Evolutionary conservation across 2,888 invertebrate genomes (phyloP), one percentile per base, ranked within the genome.

Genomic region (Parnassius glacialis): DNA sequence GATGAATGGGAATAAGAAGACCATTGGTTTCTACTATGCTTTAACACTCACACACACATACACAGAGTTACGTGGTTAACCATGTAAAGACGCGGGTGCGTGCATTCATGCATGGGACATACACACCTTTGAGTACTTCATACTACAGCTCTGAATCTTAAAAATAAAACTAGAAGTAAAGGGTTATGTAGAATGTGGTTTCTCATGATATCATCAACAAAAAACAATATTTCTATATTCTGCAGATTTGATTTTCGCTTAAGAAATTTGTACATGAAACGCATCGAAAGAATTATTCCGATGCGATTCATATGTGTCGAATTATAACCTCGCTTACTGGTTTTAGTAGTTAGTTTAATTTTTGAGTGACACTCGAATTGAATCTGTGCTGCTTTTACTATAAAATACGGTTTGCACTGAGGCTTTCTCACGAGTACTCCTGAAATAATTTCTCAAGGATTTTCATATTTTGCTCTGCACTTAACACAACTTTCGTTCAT

Each of bases 321-420:
- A 78, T 79, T 75, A 85, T 87, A 87, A 88, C 85, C 79, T 84
- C 81, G 90, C 90, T 90, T 90, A 73, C 76, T 81, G 84, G 79
- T 83, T 83, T 85, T 79, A 78, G 90, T 90, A 90, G 89, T 85
- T 90, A 85, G 87, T 79, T 78, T 84, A 82, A 81, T 81, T 83
- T 83, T 80, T 81, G 85, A 87, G 87, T 90, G 87, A 79, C 85
- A 84, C 83, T 81, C 72, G 68, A 83, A 85, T 84, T 84, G 79
- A 87, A 85, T 84, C 81, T 85, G 69, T 81, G 79, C 82, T 75
- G 83, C 88, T 89, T 90, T 73, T 78, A 81, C 78, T 81, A 76
- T 51, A 44, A 78, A 78, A 78, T 74, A 75, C 80, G 77, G 73
- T 80, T 76, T 79, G 79, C 81, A 81, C 79, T 72, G 74, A 78